These are phyloP conservation scores for Etheostoma spectabile DNA, from an alignment of 2,113 vertebrate species.

Conservation along the genomic window DNA sequence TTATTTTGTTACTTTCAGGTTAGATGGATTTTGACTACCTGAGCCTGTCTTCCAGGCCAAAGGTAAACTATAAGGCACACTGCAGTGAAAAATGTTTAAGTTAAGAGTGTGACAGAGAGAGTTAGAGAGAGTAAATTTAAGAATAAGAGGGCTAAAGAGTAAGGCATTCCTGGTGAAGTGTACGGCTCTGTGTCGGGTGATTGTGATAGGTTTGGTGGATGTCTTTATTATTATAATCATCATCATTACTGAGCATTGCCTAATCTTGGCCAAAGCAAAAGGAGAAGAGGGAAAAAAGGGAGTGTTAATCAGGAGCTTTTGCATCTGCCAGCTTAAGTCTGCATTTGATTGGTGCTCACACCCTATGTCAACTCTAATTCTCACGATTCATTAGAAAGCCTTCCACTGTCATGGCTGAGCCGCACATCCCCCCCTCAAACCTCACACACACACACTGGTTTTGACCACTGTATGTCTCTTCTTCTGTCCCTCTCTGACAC, in stretches of 20 bases:
- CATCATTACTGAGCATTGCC: constrained; percentile 15
- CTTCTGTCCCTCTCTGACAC: constrained; percentile 5
- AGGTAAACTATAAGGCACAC: not conserved
- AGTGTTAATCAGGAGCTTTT: constrained; percentile 64
- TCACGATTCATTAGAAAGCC: constrained; percentile 59
- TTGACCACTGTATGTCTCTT: not conserved
- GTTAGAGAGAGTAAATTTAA: not conserved
- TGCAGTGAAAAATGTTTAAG: not conserved
- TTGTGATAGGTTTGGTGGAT: constrained; percentile 40
- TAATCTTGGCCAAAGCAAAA: constrained; percentile 40
- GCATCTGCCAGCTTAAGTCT: constrained; percentile 53
- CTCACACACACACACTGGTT: constrained; percentile 37
- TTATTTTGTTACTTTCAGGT: constrained; percentile 6
- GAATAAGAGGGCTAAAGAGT: constrained; percentile 2
- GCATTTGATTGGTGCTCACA: constrained; percentile 62
- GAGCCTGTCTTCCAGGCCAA: constrained; percentile 19
- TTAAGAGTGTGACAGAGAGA: constrained; percentile 3
- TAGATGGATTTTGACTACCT: constrained; percentile 20
- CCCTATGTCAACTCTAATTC: constrained; percentile 53
- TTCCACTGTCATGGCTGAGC: constrained; percentile 15
- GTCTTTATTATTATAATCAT: constrained; percentile 20
- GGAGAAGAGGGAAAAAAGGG: constrained; percentile 15
- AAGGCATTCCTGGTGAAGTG: constrained; percentile 3
- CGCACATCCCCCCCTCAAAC: constrained; percentile 49
- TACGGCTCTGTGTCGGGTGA: constrained; percentile 13